A percentile compares a stretch with the other conserved stretches of the same genome.
Conservation (phyloP, 2,113 vertebrate genomes). For the Pteruthius melanotis region DNA sequence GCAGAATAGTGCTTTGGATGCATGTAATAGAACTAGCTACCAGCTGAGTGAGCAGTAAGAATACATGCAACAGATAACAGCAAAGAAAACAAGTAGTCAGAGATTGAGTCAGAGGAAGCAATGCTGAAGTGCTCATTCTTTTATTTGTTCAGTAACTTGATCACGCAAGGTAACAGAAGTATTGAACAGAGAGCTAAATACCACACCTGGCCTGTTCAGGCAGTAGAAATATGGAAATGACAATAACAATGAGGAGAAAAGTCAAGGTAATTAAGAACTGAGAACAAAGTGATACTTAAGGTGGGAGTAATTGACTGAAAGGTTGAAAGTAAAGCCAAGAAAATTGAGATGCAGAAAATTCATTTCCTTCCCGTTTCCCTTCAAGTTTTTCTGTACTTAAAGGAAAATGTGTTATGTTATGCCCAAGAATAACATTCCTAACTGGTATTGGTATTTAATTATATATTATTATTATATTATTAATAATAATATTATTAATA, state of each 20-base stretch:
- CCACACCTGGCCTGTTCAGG: not conserved
- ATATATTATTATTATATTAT: too few relatives aligned
- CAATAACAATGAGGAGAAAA: constrained; percentile 22
- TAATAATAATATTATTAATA: too few relatives aligned
- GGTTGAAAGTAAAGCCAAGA: not conserved
- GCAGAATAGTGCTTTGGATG: not conserved
- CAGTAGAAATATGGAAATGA: constrained; percentile 10
- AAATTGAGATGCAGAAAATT: not conserved
- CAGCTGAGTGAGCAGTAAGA: not conserved
- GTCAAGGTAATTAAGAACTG: constrained; percentile 42
- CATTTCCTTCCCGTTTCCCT: not conserved
- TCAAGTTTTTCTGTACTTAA: not conserved
- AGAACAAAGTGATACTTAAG: not conserved
- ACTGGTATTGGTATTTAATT: too few relatives aligned
- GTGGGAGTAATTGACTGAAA: constrained; percentile 44
- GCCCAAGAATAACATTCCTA: not conserved
- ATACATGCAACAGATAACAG: not conserved
- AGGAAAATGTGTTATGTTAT: not conserved
- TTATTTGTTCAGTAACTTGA: not conserved
- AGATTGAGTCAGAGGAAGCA: constrained; percentile 22
- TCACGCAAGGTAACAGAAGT: not conserved
- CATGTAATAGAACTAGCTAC: not conserved
- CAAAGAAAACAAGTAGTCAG: constrained; percentile 20
- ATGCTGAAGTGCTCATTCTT: not conserved
- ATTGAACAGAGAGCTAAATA: constrained; percentile 9